Base-by-base conservation (phyloP, 2,888 invertebrate genomes). In the Leucania comma region DNA sequence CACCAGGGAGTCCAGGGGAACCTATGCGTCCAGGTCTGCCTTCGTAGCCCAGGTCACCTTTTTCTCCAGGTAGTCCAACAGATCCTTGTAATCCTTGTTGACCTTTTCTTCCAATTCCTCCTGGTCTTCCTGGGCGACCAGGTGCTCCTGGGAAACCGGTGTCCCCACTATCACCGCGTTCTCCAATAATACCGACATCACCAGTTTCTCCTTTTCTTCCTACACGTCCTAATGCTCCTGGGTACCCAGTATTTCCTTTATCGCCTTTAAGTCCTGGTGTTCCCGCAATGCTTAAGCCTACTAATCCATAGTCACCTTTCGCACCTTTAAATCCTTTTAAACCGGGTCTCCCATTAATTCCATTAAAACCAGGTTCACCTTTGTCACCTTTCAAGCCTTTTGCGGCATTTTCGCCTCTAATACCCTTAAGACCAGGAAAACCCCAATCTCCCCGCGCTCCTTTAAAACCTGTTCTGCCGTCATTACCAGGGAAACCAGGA, bases 301-400 rank as follows among this genome's bases (percentile, higher is more conserved):
- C 83, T 24, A 90, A 76, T 20, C 97, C 97, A 58, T 91, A 90
- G 58, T 87, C 86, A 65, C 92, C 90, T 57, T 53, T 62, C 3
- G 24, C 10, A 46, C 85, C 85, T 75, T 78, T 74, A n/a, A 56
- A 56, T 0, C 85, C 85, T 68, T 65, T 74, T 5, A 75, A 75
- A 35, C 96, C 96, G 3, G 87, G 83, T 3, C 81, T 85, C 24
- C 97, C 97, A 69, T 85, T 84, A 32, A 77, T 73, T 14, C 97
- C 97, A 22, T 89, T 79, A 46, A 93, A 93, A 66, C 97, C 97
- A 4, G 50, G 59, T 26, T 22, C 14, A 22, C 84, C 84, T 17
- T 2, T 26, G 26, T 97, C 97, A 50, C 98, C 98, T 89, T 97
- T 96, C 71, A 95, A 93, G 2, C 97, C 97, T 78, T 96, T 97